phyloP scores from a whole-genome alignment of 2,113 vertebrate species.

The Psilopsiagon aurifrons region DNA sequence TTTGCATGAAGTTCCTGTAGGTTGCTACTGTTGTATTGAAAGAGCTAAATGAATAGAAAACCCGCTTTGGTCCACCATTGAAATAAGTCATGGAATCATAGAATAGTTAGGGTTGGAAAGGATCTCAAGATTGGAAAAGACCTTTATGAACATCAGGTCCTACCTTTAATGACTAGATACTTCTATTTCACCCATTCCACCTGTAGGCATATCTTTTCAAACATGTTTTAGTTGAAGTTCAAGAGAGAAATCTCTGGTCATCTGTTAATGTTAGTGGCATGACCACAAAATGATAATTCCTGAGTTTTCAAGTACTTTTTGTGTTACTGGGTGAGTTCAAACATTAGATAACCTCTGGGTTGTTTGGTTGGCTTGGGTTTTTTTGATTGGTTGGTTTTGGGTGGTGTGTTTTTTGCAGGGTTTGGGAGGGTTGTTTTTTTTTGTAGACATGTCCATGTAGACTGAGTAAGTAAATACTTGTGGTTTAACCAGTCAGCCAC shows the following conservation, averaged over 20 bases:
- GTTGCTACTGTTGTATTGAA: not conserved
- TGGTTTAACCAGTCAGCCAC: no score
- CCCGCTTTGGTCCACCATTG: not conserved
- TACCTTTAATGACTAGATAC: not conserved
- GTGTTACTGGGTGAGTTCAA: not conserved
- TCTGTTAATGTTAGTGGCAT: not conserved
- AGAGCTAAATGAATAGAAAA: not conserved
- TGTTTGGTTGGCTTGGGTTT: not conserved
- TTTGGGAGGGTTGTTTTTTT: not conserved
- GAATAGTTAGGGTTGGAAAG: no score
- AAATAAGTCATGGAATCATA: not conserved
- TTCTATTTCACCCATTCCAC: not conserved
- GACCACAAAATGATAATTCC: fast-evolving
- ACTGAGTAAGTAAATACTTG: not conserved
- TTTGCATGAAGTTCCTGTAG: not conserved
- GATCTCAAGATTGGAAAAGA: not conserved
- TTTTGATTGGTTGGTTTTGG: not conserved
- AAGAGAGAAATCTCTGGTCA: not conserved
- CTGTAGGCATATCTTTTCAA: not conserved
- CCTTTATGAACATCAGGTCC: not conserved
- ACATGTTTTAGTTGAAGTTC: not conserved
- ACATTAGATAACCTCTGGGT: not conserved
- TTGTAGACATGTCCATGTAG: not conserved
- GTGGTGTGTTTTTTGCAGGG: not conserved
- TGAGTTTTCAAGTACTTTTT: not conserved